Evolutionary conservation across 2,888 invertebrate genomes (phyloP), one percentile per base, ranked within the genome.

Genomic region (Oscheius myriophilus): DNA sequence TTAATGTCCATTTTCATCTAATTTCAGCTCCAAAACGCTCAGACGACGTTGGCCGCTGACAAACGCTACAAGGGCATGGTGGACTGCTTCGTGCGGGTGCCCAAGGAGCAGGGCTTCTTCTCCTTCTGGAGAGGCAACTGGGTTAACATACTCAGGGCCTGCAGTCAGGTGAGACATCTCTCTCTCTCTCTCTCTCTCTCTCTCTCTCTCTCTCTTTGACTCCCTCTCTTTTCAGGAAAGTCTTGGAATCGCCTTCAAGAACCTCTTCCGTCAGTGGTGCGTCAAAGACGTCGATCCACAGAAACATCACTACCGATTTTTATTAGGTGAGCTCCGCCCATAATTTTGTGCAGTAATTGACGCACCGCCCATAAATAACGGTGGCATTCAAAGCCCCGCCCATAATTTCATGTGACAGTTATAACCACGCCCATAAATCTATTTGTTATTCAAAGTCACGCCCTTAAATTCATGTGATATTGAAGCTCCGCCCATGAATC

Each of bases 21-120:
- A 46, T 77, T 87, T 59, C 80, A 87, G 83, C 85, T 87, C 79
- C 95, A 95, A 89, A 93, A 93, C 89, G 92, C 94, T 79, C 93
- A 93, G 89, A 93, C 95, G 83, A 82, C 92, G 7, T 91, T 91
- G 53, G 77, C 72, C 9, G 73, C 70, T 76, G 92, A 93, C 76
- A 90, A 94, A 86, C 92, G 93, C 84, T 98, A 98, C 90, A 96
- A 95, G 90, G 92, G 94, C 86, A 88, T 90, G 64, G 84, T 89
- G 21, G 89, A 89, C 82, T 89, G 89, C 65, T 83, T 86, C 65
- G 69, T 84, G 23, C 69, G 86, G 53, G 80, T 86, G 16, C 85
- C 86, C 9, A 68, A 71, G 51, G 86, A 86, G 57, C 86, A 86
- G 63, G 87, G 88, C 71, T 75, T 87, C 23, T 51, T 87, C 6